A percentile compares a stretch with the other conserved stretches of the same genome.
Conservation (phyloP, 2,797 vertebrate genomes). For the Falco berigora region DNA sequence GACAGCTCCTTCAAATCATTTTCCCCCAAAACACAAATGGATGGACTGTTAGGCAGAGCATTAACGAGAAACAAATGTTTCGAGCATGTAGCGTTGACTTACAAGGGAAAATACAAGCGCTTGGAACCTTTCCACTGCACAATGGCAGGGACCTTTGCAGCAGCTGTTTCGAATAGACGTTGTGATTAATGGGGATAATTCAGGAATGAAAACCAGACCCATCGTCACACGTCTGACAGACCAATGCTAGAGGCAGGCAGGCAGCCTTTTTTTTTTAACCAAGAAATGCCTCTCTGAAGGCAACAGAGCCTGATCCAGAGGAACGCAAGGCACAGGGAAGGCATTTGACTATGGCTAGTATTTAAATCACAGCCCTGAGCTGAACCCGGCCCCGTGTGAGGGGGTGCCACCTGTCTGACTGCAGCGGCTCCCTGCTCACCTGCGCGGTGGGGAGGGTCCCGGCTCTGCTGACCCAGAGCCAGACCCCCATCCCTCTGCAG, state of each 20-base stretch:
- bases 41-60: conserved; percentile 44
- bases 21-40: conserved; percentile 50
- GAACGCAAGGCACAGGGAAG: background rate
- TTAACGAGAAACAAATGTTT: conserved; percentile 68
- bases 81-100: conserved; percentile 58
- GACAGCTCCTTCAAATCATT: conserved; percentile 52
- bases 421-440: background rate
- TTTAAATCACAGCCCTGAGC: background rate
- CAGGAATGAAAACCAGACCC: conserved; percentile 66
- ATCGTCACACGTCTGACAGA: conserved; percentile 42
- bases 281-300: background rate
- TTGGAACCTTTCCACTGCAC: conserved; percentile 64
- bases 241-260: background rate
- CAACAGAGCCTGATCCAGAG: background rate
- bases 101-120: conserved; percentile 65
- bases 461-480: background rate
- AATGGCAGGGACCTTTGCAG: conserved; percentile 45
- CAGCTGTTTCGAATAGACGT: conserved; percentile 68
- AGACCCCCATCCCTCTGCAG: background rate
- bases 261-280: background rate
- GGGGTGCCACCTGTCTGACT: background rate
- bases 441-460: fast-evolving
- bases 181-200: conserved; percentile 68
- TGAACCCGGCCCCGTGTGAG: background rate
- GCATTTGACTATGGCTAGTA: background rate